phyloP scores from a whole-genome alignment of 2,797 vertebrate species.

The Aphelocoma californica region DNA sequence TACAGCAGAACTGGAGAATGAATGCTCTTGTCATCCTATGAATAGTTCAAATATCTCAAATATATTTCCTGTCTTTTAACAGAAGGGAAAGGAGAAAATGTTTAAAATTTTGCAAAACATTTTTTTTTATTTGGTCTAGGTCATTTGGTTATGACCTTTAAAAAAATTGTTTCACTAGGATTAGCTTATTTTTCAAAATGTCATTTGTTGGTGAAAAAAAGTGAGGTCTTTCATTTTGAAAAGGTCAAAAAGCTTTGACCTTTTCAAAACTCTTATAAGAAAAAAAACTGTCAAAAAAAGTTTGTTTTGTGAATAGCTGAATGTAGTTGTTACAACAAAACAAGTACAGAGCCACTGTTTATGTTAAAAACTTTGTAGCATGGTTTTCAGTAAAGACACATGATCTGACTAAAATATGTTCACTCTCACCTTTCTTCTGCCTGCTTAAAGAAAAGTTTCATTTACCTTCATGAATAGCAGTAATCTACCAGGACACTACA shows the following conservation, averaged over 20 bases:
- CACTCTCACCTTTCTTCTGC: neutral
- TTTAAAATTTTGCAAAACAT: neutral
- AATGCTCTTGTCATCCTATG: neutral
- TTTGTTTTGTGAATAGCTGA: constrained; percentile 46
- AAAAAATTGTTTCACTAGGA: constrained; percentile 62
- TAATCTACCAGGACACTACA: neutral
- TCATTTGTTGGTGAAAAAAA: constrained; percentile 61
- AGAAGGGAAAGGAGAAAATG: neutral
- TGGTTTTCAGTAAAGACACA: neutral
- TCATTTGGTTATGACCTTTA: constrained; percentile 63
- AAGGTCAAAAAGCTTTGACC: constrained; percentile 65
- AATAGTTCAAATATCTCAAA: neutral
- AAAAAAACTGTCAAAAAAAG: constrained; percentile 61
- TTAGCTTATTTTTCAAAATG: constrained; percentile 64
- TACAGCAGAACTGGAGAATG: neutral
- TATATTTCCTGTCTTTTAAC: neutral
- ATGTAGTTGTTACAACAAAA: constrained; percentile 28
- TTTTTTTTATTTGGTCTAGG: constrained; percentile 36
- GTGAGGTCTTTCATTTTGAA: constrained; percentile 59
- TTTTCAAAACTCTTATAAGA: constrained; percentile 55
- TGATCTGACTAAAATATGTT: neutral
- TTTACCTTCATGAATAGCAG: neutral
- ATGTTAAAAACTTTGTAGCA: neutral
- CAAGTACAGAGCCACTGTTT: neutral
- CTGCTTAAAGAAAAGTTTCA: neutral